These are phyloP conservation scores for Psilanteris sp. DNA, from an alignment of 1,140 invertebrate species.

Conservation along the genomic window DNA sequence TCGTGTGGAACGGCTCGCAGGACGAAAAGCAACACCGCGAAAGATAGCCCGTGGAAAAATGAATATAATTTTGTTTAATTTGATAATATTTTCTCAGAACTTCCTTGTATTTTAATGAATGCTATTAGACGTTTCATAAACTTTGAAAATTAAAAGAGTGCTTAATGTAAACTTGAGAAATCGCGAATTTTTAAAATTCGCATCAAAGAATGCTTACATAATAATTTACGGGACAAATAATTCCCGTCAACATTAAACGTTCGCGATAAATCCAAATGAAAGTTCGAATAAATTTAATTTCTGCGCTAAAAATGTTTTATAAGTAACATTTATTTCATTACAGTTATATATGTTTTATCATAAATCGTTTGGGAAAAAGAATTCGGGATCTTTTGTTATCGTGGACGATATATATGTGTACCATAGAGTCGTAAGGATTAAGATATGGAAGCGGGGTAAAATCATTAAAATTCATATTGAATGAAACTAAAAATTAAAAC, in stretches of 20 bases:
- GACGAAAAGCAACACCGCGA: constrained; percentile 49
- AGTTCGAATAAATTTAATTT: too few relatives aligned
- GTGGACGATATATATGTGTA: too few relatives aligned
- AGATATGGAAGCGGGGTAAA: too few relatives aligned
- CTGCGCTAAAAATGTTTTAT: too few relatives aligned
- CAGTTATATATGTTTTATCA: too few relatives aligned
- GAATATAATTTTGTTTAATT: constrained; percentile 47
- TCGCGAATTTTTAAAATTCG: constrained; percentile 2
- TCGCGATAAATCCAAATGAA: constrained; percentile 11
- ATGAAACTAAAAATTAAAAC: too few relatives aligned
- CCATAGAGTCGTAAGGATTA: too few relatives aligned
- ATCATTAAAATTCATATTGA: too few relatives aligned
- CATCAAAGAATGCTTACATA: constrained; percentile 19
- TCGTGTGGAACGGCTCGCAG: constrained; percentile 52
- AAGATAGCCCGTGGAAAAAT: constrained; percentile 50
- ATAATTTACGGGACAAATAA: constrained; percentile 17
- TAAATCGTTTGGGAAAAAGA: too few relatives aligned
- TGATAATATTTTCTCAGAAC: constrained; percentile 31
- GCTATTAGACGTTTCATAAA: constrained; percentile 29
- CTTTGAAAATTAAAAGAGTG: constrained; percentile 11
- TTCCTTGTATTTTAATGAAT: constrained; percentile 40
- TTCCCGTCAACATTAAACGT: constrained; percentile 68
- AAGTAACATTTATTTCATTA: too few relatives aligned
- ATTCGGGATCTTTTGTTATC: too few relatives aligned
- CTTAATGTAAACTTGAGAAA: constrained; percentile 19